phyloP scores from a whole-genome alignment of 1,140 invertebrate species.

The Anagrus nilaparvatae region DNA sequence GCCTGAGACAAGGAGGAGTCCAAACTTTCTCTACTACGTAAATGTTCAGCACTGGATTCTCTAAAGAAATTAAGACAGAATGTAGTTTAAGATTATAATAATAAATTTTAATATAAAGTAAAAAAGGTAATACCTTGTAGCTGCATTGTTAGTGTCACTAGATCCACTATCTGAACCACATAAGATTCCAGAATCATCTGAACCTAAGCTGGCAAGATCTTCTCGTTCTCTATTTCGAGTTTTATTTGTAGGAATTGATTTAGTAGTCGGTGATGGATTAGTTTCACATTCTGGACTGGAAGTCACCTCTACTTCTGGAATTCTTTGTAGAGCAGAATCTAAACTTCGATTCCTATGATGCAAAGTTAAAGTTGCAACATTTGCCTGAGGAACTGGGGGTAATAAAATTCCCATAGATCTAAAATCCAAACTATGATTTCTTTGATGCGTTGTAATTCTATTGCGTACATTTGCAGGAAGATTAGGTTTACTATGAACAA shows the following conservation, averaged over 20 bases:
- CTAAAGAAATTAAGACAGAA: constrained; percentile 11
- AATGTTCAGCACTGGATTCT: constrained; percentile 40
- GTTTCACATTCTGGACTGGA: constrained; percentile 66
- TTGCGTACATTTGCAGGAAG: constrained; percentile 43
- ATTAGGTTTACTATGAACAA: constrained; percentile 51
- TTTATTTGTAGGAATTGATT: constrained; percentile 27
- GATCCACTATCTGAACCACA: constrained; percentile 56
- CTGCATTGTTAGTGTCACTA: constrained; percentile 35
- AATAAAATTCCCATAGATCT: constrained; percentile 70
- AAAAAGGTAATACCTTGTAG: constrained; percentile 20
- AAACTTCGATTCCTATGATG: constrained; percentile 81
- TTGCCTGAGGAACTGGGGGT: constrained; percentile 57
- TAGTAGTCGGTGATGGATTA: constrained; percentile 33
- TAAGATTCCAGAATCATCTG: constrained; percentile 77
- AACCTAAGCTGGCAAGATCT: constrained; percentile 65
- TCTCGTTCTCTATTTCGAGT: constrained; percentile 42
- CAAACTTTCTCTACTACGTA: constrained; percentile 53
- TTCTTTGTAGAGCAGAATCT: constrained; percentile 76
- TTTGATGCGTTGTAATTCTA: constrained; percentile 60
- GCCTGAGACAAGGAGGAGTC: constrained; percentile 51
- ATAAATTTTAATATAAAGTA: not conserved
- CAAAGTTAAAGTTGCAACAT: constrained; percentile 46
- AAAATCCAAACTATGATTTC: constrained; percentile 67
- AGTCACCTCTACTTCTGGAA: constrained; percentile 73
- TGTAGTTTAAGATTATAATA: not conserved